Conservation (phyloP, 1,140 invertebrate genomes). For the Piezodorus guildinii region DNA sequence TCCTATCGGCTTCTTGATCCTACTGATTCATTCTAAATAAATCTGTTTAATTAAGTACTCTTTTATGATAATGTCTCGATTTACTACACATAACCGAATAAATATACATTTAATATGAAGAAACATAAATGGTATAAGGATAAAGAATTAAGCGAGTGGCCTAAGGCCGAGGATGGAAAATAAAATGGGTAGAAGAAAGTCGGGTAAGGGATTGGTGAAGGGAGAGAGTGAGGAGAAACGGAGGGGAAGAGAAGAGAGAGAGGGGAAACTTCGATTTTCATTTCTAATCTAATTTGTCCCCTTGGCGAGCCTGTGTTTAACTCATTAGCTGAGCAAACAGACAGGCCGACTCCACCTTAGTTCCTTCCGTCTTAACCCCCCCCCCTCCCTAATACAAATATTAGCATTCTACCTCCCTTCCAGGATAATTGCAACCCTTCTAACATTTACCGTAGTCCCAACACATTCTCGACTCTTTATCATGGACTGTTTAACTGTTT, state of each 20-base stretch:
- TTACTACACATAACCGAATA: too few relatives aligned
- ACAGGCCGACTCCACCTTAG: neutral
- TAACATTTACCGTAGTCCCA: slow-evolving; percentile 12
- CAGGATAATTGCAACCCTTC: slow-evolving; percentile 12
- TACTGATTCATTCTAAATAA: too few relatives aligned
- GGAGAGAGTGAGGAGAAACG: slow-evolving; percentile 5
- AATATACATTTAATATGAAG: too few relatives aligned
- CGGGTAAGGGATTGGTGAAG: neutral
- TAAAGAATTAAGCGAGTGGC: too few relatives aligned
- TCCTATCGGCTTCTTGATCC: too few relatives aligned
- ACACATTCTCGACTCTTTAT: too few relatives aligned
- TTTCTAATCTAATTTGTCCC: slow-evolving; percentile 18
- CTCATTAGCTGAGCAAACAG: slow-evolving; percentile 16
- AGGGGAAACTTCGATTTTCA: slow-evolving; percentile 17
- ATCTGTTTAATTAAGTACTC: too few relatives aligned
- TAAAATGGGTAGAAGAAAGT: neutral
- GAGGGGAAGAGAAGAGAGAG: neutral
- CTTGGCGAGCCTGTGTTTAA: slow-evolving; percentile 17
- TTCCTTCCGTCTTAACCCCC: neutral
- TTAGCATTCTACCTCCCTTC: slow-evolving; percentile 15
- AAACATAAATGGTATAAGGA: too few relatives aligned
- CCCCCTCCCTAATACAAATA: slow-evolving; percentile 3
- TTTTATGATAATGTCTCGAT: too few relatives aligned
- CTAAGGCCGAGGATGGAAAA: too few relatives aligned
- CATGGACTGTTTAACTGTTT: too few relatives aligned